phyloP scores from a whole-genome alignment of 2,113 vertebrate species.

The Mustela nigripes region DNA sequence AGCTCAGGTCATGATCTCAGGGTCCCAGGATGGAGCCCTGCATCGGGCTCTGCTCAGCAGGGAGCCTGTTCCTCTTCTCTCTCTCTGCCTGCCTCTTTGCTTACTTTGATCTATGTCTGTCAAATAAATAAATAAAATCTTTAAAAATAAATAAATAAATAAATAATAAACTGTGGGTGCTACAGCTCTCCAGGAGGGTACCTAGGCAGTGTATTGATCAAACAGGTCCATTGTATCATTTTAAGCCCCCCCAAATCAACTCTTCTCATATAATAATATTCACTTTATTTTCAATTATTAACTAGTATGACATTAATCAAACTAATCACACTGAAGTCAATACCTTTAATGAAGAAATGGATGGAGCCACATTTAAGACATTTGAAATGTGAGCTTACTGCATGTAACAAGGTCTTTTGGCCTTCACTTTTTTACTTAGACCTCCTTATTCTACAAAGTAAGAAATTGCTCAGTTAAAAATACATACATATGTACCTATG shows the following conservation, averaged over 20 bases:
- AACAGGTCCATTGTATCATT: neutral
- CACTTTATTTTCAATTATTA: slow-evolving; percentile 20
- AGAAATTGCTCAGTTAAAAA: slow-evolving; percentile 51
- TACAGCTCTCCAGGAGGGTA: neutral
- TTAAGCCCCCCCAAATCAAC: neutral
- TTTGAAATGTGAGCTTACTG: neutral
- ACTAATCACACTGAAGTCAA: slow-evolving; percentile 21
- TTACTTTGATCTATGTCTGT: too few relatives aligned
- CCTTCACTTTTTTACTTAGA: neutral
- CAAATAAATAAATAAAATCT: too few relatives aligned
- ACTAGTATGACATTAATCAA: neutral
- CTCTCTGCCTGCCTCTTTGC: too few relatives aligned
- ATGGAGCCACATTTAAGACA: neutral
- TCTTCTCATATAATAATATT: neutral
- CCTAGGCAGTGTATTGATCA: neutral
- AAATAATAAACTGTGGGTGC: too few relatives aligned
- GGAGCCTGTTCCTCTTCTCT: too few relatives aligned
- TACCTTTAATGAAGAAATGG: neutral
- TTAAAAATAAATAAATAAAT: too few relatives aligned
- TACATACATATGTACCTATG: neutral
- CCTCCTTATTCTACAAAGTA: neutral
- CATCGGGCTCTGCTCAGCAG: too few relatives aligned
- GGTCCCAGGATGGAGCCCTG: too few relatives aligned
- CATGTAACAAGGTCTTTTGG: neutral
- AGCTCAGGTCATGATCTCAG: too few relatives aligned